Conservation (phyloP, 2,113 vertebrate genomes). For the Hippocampus mohnikei region DNA sequence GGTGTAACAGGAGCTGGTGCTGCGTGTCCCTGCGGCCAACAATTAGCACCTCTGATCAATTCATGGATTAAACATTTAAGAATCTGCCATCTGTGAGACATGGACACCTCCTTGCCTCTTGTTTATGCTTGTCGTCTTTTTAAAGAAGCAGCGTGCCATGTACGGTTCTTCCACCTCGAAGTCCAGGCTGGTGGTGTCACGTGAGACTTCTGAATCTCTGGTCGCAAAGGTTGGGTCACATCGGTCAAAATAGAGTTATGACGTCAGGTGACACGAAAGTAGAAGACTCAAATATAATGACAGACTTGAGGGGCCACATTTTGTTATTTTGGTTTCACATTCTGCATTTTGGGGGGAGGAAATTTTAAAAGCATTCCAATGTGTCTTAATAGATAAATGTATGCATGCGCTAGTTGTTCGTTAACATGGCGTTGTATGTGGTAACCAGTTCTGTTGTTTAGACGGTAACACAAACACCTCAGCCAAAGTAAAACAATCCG, state of each 20-base stretch:
- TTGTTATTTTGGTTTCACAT: no score
- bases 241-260: not conserved
- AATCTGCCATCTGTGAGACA: conserved; percentile 36
- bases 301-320: no score
- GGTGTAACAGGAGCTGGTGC: conserved; percentile 35
- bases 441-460: no score
- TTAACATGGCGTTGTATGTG: no score
- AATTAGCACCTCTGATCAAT: conserved; percentile 35
- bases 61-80: conserved; percentile 63
- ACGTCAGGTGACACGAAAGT: not conserved
- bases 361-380: no score
- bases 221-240: conserved; percentile 2
- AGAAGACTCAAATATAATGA: no score
- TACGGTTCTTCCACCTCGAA: not conserved
- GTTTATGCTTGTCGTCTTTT: conserved; percentile 1
- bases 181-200: conserved; percentile 19
- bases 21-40: conserved; percentile 26
- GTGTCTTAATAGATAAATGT: not conserved
- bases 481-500: not conserved
- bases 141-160: not conserved
- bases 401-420: no score
- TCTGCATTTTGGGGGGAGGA: no score
- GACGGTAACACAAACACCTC: no score
- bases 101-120: conserved; percentile 37
- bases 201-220: conserved; percentile 10